Conservation (phyloP, 2,888 invertebrate species). For the Melanotus villosus region DNA sequence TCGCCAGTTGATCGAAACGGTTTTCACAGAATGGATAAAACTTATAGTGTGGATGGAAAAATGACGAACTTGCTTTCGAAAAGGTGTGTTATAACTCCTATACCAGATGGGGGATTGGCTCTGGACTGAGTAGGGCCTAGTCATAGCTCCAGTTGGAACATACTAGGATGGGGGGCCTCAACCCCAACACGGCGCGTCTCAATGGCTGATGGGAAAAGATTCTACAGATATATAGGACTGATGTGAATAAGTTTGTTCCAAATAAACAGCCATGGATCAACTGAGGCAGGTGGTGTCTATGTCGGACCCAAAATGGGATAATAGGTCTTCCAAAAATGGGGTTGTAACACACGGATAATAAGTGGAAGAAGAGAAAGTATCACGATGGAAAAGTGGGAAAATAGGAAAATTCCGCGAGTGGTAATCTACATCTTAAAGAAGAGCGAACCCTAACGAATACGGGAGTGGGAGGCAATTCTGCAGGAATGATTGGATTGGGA, state of each 20-base stretch:
- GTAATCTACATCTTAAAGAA: neutral
- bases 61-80: no score
- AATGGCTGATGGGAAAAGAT: slow-evolving; percentile 20
- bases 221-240: slow-evolving; percentile 2
- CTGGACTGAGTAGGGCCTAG: neutral
- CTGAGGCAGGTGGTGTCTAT: neutral
- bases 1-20: no score
- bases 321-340: neutral
- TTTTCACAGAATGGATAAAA: no score
- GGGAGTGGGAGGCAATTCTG: neutral
- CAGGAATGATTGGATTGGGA: no score
- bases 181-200: slow-evolving; percentile 12
- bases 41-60: no score
- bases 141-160: neutral
- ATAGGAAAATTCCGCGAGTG: neutral
- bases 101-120: neutral
- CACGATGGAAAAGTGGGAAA: neutral
- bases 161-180: neutral
- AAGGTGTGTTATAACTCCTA: no score
- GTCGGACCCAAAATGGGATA: neutral
- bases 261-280: neutral
- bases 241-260: neutral
- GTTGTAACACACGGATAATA: neutral
- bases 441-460: neutral
- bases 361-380: neutral